phyloP scores from a whole-genome alignment of 1,140 invertebrate species.

The Acromyrmex echinatior region DNA sequence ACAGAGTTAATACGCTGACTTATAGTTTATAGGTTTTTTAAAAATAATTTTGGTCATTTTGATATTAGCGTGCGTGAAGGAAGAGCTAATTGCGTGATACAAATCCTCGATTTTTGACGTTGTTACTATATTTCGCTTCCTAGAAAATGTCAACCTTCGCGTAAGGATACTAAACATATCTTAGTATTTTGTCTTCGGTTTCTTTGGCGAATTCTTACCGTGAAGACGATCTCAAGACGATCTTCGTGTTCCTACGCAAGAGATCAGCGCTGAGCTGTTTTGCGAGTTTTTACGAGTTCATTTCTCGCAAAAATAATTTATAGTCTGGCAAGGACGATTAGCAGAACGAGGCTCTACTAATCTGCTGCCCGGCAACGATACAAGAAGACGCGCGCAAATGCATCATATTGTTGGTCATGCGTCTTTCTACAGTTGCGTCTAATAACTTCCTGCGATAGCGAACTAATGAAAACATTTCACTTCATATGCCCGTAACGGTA shows the following conservation, averaged over 20 bases:
- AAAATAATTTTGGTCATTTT: background rate
- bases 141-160: constrained; percentile 79
- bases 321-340: constrained; percentile 57
- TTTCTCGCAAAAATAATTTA: constrained; percentile 68
- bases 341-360: constrained; percentile 45
- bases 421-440: constrained; percentile 39
- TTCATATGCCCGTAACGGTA: background rate
- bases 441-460: constrained; percentile 21
- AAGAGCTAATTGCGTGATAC: constrained; percentile 7
- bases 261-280: constrained; percentile 49
- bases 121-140: constrained; percentile 67
- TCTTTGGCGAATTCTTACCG: constrained; percentile 78
- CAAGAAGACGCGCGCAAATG: constrained; percentile 37
- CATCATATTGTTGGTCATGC: constrained; percentile 16
- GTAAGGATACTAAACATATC: constrained; percentile 78
- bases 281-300: constrained; percentile 73
- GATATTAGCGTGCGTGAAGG: background rate
- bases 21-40: background rate
- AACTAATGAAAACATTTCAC: constrained; percentile 24
- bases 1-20: too few relatives aligned
- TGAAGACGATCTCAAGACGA: constrained; percentile 58
- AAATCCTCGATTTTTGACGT: constrained; percentile 14
- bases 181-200: constrained; percentile 74
- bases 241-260: constrained; percentile 57
- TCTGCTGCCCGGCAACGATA: constrained; percentile 46